Percentiles rank a stretch among this genome's conserved stretches.
Evolutionary conservation across 1,140 invertebrate genomes (phyloP).

Genomic region (Prorops nasuta): DNA sequence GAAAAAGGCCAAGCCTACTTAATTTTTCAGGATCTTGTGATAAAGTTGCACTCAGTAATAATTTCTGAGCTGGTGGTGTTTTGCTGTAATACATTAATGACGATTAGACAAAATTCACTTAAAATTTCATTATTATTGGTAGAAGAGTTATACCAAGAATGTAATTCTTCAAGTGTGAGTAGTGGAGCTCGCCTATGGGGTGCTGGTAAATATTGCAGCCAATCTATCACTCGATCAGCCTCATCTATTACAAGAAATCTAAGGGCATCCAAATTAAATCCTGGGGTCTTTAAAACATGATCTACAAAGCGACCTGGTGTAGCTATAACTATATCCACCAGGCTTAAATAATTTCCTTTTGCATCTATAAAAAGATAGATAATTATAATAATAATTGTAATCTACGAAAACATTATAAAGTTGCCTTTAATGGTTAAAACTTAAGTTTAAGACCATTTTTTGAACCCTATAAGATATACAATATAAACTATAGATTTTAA

Average conservation of each 20-base stretch:
- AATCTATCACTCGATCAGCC: constrained; percentile 85
- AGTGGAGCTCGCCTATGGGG: constrained; percentile 42
- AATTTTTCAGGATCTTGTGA: constrained; percentile 95
- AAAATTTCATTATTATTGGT: no score
- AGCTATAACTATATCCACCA: constrained; percentile 87
- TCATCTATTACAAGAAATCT: constrained; percentile 93
- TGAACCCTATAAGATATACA: no score
- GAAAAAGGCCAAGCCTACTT: constrained; percentile 81
- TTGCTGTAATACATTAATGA: no score
- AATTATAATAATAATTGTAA: no score
- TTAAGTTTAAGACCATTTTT: no score
- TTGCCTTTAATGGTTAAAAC: no score
- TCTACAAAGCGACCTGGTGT: constrained; percentile 92
- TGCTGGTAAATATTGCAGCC: constrained; percentile 70
- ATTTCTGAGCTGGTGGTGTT: constrained; percentile 75
- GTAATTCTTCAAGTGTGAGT: constrained; percentile 33
- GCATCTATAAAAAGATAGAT: constrained; percentile 41
- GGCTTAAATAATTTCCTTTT: constrained; percentile 56
- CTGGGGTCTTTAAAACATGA: constrained; percentile 83
- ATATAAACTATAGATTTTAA: no score
- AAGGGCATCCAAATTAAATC: constrained; percentile 79
- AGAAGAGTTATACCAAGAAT: constrained; percentile 26
- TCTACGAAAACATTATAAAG: no score
- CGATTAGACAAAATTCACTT: no score
- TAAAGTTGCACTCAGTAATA: constrained; percentile 93